Base-by-base conservation (phyloP, 2,797 vertebrate species). In the Tamandua tetradactyla region DNA sequence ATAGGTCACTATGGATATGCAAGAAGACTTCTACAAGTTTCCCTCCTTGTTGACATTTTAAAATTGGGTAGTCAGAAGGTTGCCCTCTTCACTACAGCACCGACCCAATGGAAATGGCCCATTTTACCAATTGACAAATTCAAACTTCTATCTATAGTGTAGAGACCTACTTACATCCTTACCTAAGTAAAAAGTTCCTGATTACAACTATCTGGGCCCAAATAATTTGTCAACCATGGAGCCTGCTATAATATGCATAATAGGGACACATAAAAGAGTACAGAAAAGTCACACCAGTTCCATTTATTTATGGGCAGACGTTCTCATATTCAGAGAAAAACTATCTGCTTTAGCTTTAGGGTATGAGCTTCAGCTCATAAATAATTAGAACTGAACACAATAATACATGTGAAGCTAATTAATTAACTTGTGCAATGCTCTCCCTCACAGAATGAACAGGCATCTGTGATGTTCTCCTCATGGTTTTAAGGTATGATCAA, bases 271-370 rank as follows among this genome's bases (percentile, higher is more conserved):
- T 35, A 61, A 35, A 55, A 32, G 35, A 85, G 78, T 42, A 0
- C 25, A 86, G 72, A 87, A 89, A 94, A 91, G 44, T 82, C 49
- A 78, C 83, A 94, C 35, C 7, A 35, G 66, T 75, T 85, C 72
- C 40, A 74, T 62, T 87, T 72, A 69, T 84, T 81, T 87, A 37
- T 83, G 49, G 35, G 25, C 25, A 72, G 5, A 55, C 49, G 91
- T 42, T 90, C 76, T 89, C 62, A 72, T 84, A 95, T 91, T 42
- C 82, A 94, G 23, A 89, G 47, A 15, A 93, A 95, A 66, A 23
- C 5, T 18, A 64, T 57, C n/a, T 90, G 59, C 81, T 86, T 55
- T 87, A 93, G n/a, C n/a, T n/a, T n/a, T n/a, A n/a, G n/a, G n/a
- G n/a, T n/a, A n/a, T n/a, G n/a, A n/a, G n/a, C n/a, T n/a, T n/a